Percentiles rank a stretch among this genome's conserved stretches.
These are phyloP conservation scores for Operophtera brumata DNA, from an alignment of 2,888 invertebrate genomes.

Conservation along the genomic window DNA sequence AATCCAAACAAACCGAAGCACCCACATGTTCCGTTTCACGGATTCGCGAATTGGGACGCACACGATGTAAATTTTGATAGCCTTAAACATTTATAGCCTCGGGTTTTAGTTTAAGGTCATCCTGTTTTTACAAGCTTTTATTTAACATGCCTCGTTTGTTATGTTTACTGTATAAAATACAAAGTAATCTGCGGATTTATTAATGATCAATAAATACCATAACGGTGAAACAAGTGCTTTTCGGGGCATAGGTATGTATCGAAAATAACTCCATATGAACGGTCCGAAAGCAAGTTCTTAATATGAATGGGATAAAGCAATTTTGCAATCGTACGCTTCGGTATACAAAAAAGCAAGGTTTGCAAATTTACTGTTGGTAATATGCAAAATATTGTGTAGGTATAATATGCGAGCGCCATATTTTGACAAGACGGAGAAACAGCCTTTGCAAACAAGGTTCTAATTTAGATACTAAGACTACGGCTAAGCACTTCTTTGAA, in stretches of 20 bases:
- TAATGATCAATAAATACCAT: slow-evolving; percentile 47
- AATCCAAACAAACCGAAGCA: slow-evolving; percentile 53
- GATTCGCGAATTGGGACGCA: slow-evolving; percentile 69
- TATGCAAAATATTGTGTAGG: slow-evolving; percentile 18
- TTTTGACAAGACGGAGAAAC: slow-evolving; percentile 5
- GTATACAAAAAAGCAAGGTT: slow-evolving; percentile 2
- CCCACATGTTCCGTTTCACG: slow-evolving; percentile 67
- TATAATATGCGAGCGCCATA: slow-evolving; percentile 4
- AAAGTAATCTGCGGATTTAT: slow-evolving; percentile 55
- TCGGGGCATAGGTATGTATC: slow-evolving; percentile 16
- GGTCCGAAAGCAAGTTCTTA: slow-evolving; percentile 35
- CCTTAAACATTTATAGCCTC: slow-evolving; percentile 70
- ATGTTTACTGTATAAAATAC: slow-evolving; percentile 51
- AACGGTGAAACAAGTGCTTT: slow-evolving; percentile 36
- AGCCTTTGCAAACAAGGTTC: slow-evolving; percentile 5
- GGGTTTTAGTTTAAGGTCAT: slow-evolving; percentile 69
- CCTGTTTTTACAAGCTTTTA: slow-evolving; percentile 45
- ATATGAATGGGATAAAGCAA: slow-evolving; percentile 14
- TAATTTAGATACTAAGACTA: too few relatives aligned
- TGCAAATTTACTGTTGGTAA: slow-evolving; percentile 20
- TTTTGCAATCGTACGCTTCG: slow-evolving; percentile 18
- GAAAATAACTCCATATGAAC: slow-evolving; percentile 24
- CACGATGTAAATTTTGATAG: slow-evolving; percentile 69
- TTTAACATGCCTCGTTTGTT: slow-evolving; percentile 18
- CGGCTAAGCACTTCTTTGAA: too few relatives aligned